Percentiles rank a stretch among this genome's conserved stretches.
Evolutionary conservation across 1,140 invertebrate genomes (phyloP).

Genomic region (Diplogasteroides magnus): DNA sequence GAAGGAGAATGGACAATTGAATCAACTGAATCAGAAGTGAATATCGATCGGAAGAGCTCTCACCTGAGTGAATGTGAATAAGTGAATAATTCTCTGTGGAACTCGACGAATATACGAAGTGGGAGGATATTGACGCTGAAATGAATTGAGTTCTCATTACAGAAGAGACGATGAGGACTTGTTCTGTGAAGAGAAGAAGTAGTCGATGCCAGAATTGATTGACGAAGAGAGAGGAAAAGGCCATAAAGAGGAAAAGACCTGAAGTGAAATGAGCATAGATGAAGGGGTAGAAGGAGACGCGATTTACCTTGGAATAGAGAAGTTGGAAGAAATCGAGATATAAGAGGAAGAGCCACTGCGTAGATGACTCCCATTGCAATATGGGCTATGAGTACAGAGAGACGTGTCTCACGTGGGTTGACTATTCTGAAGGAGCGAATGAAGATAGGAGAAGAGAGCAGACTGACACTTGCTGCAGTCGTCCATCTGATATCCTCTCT

Average conservation of each 20-base stretch:
- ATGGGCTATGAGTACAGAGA: constrained; percentile 58
- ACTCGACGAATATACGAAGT: constrained; percentile 59
- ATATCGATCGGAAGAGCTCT: too few species aligned
- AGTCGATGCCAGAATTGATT: constrained; percentile 59
- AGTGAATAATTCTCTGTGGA: constrained; percentile 58
- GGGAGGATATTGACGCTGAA: constrained; percentile 59
- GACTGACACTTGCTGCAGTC: constrained; percentile 57
- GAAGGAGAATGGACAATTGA: constrained; percentile 57
- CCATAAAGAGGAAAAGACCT: constrained; percentile 59
- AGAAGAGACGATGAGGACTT: too few species aligned
- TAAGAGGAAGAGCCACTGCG: constrained; percentile 56
- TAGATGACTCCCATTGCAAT: constrained; percentile 57
- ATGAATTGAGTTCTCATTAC: constrained; percentile 10
- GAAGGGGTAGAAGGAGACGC: too few species aligned
- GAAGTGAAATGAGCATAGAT: too few species aligned
- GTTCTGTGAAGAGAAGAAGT: constrained; percentile 57
- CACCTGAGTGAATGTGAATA: too few species aligned
- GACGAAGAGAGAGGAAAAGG: constrained; percentile 56
- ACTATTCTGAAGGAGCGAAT: constrained; percentile 55
- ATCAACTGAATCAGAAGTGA: constrained; percentile 54
- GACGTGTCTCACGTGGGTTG: constrained; percentile 57
- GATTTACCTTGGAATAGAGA: constrained; percentile 56
- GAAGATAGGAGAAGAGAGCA: too few species aligned
- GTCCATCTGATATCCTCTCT: constrained; percentile 57
- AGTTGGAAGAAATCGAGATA: constrained; percentile 56